Percentiles rank a stretch among this genome's conserved stretches.
These are phyloP conservation scores for Diabrotica balteata DNA, from an alignment of 2,888 invertebrate species.

Conservation along the genomic window DNA sequence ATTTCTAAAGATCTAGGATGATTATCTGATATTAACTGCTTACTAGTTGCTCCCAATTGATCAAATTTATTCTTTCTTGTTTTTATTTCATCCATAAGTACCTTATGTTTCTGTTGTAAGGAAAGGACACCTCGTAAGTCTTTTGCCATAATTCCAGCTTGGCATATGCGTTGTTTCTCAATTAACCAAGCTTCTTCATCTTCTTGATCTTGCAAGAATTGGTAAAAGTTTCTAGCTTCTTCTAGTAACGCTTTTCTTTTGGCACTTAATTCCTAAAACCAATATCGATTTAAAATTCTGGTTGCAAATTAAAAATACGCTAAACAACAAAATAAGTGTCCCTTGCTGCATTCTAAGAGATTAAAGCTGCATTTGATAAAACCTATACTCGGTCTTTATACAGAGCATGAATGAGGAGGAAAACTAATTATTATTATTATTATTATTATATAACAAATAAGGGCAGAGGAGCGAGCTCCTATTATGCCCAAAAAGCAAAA, in stretches of 20 bases:
- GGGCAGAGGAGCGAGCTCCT: too few species aligned
- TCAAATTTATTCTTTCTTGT: constrained; percentile 75
- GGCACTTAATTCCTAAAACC: constrained; percentile 71
- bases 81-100: constrained; percentile 86
- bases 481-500: too few species aligned
- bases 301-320: constrained; percentile 22
- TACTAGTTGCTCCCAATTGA: constrained; percentile 69
- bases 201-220: constrained; percentile 95
- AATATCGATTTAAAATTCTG: too few species aligned
- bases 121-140: constrained; percentile 90
- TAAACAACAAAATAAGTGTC: constrained; percentile 1
- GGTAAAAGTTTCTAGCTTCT: constrained; percentile 91
- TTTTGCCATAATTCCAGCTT: constrained; percentile 91
- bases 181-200: constrained; percentile 97
- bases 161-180: constrained; percentile 93
- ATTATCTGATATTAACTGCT: constrained; percentile 76
- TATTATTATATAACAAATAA: too few species aligned
- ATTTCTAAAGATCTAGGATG: constrained; percentile 86
- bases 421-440: too few species aligned
- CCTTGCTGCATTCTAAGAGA: too few species aligned
- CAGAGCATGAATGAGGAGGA: too few species aligned
- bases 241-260: constrained; percentile 85
- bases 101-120: constrained; percentile 92
- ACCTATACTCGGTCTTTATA: too few species aligned
- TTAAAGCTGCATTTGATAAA: too few species aligned